phyloP scores from a whole-genome alignment of 2,797 vertebrate genomes.

The Vultur gryphus region DNA sequence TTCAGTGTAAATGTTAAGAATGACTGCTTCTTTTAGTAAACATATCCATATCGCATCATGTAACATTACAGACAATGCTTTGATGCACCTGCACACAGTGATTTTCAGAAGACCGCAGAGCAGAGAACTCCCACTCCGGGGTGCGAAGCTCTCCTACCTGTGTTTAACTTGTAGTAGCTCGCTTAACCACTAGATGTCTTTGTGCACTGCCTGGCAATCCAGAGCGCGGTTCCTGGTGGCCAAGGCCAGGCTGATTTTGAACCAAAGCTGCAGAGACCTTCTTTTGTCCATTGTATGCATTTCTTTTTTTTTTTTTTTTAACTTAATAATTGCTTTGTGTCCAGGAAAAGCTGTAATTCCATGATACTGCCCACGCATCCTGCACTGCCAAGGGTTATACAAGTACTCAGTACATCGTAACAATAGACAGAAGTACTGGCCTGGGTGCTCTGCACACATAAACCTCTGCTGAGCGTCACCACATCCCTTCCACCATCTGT shows the following conservation, averaged over 20 bases:
- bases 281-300: not conserved
- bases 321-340: not conserved
- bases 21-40: not conserved
- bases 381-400: not conserved
- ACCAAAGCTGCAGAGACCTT: not conserved
- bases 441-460: not conserved
- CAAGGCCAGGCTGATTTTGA: not conserved
- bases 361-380: not conserved
- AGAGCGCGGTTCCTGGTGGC: accelerated
- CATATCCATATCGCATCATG: not conserved
- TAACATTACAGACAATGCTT: not conserved
- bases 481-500: not conserved
- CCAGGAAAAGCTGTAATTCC: not conserved
- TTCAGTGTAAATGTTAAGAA: too few species aligned
- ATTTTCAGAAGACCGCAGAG: not conserved
- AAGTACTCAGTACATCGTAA: not conserved
- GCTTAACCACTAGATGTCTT: not conserved
- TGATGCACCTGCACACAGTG: not conserved
- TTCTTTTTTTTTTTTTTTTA: not conserved
- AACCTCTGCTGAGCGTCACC: not conserved
- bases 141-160: not conserved
- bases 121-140: too few species aligned
- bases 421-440: not conserved
- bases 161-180: not conserved
- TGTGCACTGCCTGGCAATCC: not conserved